Evolutionary conservation across 2,797 vertebrate genomes (phyloP), one percentile per base, ranked within the genome.

Genomic region (Neostethus bicornis): DNA sequence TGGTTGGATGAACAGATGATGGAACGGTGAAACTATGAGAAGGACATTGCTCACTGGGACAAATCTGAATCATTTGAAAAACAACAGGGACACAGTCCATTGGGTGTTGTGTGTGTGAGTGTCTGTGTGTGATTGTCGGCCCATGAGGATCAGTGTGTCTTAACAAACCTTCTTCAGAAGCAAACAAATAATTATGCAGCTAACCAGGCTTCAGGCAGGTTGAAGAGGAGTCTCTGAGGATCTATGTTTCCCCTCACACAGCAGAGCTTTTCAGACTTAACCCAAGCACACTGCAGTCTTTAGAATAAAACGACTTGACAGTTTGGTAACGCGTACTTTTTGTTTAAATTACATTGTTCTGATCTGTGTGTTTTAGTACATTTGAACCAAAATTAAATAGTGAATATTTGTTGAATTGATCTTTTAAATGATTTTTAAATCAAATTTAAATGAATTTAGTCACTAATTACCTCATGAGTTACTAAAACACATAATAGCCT

Each of bases 121-220:
- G 4, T 9, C 28, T 28, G 26, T 31, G 55, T 41, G 8, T 23
- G 32, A 39, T 24, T 58, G 51, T 6, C 19, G 29, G 62, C 71
- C 70, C 74, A 11, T n/a, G 59, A 74, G 69, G 63, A 24, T 61
- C 55, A 43, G 38, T 55, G 61, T 64, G 52, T 72, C 72, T 68
- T 50, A 64, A 76, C 77, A 66, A 73, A 61, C 68, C 57, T 75
- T 58, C 59, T 70, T 76, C 44, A 58, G 68, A 67, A 71, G 65
- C 52, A 77, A 67, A 61, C 64, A 77, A 69, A 35, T 70, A 49
- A 87, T 80, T 78, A 82, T 69, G 63, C 73, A 67, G 75, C 75
- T 80, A 85, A 83, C 81, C 70, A 64, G 79, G 65, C 71, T 77
- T 43, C 58, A 64, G 80, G 52, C 60, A 57, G 56, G 64, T 74